Percentiles rank a stretch among this genome's conserved stretches.
phyloP scores from a whole-genome alignment of 2,113 vertebrate genomes.

The Telmatochromis sp. region DNA sequence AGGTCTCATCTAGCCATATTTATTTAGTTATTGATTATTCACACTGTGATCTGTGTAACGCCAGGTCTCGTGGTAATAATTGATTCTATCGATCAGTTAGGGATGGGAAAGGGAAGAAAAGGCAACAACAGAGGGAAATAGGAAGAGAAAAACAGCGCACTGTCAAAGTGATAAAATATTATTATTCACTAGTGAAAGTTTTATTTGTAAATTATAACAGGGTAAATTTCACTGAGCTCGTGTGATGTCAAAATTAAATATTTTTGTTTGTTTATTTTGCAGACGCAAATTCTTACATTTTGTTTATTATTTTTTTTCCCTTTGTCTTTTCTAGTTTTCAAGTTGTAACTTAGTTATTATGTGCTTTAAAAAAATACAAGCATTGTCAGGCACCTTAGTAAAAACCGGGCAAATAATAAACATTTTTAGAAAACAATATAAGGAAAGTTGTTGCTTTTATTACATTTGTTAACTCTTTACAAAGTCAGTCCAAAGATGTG shows the following conservation, averaged over 20 bases:
- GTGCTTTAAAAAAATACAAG: neutral
- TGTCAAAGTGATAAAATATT: neutral
- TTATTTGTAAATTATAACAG: neutral
- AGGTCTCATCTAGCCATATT: constrained; percentile 20
- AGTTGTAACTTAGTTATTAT: neutral
- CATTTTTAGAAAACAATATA: neutral
- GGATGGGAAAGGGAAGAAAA: constrained; percentile 7
- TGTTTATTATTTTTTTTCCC: accelerated
- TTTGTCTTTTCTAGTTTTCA: neutral
- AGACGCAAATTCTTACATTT: neutral
- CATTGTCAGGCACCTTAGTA: neutral
- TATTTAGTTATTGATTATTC: constrained; percentile 58
- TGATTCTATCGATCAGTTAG: constrained; percentile 58
- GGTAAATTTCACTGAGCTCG: neutral
- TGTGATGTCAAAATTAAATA: neutral
- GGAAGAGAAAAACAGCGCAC: neutral
- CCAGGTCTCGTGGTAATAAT: constrained; percentile 38
- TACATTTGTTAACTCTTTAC: neutral
- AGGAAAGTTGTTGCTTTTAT: neutral
- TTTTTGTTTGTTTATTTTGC: neutral
- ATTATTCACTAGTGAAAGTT: neutral
- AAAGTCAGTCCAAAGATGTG: neutral
- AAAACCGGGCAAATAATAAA: neutral
- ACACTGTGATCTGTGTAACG: constrained; percentile 34
- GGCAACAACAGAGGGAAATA: neutral